phyloP scores from a whole-genome alignment of 2,113 vertebrate species.

The Grallaria varia region DNA sequence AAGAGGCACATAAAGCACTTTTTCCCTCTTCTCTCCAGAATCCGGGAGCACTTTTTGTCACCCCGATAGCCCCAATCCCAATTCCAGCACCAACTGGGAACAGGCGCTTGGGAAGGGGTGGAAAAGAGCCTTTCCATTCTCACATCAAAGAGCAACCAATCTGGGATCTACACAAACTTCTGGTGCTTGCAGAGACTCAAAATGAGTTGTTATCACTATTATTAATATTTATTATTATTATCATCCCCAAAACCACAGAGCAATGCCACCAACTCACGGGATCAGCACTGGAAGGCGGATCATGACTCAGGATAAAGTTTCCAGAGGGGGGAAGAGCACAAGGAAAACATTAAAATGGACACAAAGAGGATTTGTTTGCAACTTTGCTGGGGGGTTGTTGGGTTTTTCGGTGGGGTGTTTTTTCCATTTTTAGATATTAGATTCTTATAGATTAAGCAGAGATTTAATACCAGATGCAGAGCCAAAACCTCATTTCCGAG shows the following conservation, averaged over 20 bases:
- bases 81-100: not conserved
- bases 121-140: not conserved
- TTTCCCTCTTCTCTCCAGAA: not conserved
- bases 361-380: rapidly evolving
- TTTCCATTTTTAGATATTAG: not conserved
- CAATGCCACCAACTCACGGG: not conserved
- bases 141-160: not conserved
- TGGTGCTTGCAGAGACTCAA: not conserved
- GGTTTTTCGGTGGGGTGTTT: too few relatives aligned
- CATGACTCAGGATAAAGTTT: too few relatives aligned
- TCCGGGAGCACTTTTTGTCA: not conserved
- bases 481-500: rapidly evolving
- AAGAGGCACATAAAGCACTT: not conserved
- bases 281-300: not conserved
- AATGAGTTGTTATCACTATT: too few relatives aligned
- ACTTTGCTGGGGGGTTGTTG: too few relatives aligned
- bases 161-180: not conserved
- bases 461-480: not conserved
- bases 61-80: not conserved
- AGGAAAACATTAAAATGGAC: not conserved
- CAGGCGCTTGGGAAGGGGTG: too few relatives aligned
- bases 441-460: not conserved
- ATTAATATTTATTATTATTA: too few relatives aligned
- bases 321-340: not conserved
- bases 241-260: not conserved